Evolutionary conservation across 2,888 invertebrate species (phyloP).

Genomic region (Hemicrepidius hirtus): DNA sequence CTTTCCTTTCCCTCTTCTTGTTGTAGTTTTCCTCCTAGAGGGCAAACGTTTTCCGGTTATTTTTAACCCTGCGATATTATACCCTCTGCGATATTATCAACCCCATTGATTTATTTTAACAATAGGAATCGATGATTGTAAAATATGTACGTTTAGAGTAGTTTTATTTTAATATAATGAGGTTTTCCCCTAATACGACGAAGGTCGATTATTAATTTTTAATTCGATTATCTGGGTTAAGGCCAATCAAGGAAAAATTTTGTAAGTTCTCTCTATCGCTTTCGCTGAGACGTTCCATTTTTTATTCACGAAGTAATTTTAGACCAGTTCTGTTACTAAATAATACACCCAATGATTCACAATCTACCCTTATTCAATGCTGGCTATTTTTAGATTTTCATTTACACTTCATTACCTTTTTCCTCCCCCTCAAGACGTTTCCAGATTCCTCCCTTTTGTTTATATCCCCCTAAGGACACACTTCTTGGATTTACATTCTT

Average conservation of each 20-base stretch:
- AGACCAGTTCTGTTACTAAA: background rate
- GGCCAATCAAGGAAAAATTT: conserved; percentile 14
- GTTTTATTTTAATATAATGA: too few relatives aligned
- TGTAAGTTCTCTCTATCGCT: conserved; percentile 8
- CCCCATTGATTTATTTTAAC: conserved; percentile 38
- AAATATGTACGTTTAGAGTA: too few relatives aligned
- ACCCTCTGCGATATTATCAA: conserved; percentile 32
- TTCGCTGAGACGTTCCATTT: background rate
- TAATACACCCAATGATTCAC: too few relatives aligned
- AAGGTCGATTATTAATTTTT: conserved; percentile 35
- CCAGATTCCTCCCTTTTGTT: too few relatives aligned
- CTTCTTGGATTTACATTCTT: too few relatives aligned
- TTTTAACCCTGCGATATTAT: conserved; percentile 34
- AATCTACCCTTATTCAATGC: too few relatives aligned
- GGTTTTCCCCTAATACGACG: too few relatives aligned
- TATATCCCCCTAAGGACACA: too few relatives aligned
- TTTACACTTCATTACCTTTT: too few relatives aligned
- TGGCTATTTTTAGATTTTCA: too few relatives aligned
- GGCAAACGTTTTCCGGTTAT: conserved; percentile 55
- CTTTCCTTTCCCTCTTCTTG: conserved; percentile 45
- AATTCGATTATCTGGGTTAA: conserved; percentile 38
- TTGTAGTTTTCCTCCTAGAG: conserved; percentile 52
- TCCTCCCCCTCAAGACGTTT: background rate
- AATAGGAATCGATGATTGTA: conserved; percentile 17
- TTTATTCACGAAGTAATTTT: conserved; percentile 11